These are phyloP conservation scores for Silurus aristotelis DNA, from an alignment of 2,797 vertebrate genomes.

Conservation along the genomic window DNA sequence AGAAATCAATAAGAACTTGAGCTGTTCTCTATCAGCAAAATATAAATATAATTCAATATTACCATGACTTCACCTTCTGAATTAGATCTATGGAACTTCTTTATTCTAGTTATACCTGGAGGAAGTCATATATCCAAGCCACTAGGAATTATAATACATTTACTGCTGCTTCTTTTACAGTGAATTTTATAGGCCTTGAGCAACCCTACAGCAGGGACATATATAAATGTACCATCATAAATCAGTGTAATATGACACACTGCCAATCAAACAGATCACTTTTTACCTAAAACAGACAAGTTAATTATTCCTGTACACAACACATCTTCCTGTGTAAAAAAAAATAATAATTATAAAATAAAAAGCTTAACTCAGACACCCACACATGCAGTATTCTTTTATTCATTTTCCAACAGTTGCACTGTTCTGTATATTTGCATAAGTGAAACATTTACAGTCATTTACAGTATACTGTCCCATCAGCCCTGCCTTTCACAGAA, in stretches of 20 bases:
- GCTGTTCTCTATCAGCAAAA: background rate
- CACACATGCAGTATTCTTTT: background rate
- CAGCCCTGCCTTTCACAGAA: conserved; percentile 32
- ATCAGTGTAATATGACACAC: conserved; percentile 47
- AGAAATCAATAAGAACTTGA: conserved; percentile 9
- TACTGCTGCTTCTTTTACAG: conserved; percentile 49
- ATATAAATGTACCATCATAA: conserved; percentile 42
- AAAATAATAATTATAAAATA: background rate
- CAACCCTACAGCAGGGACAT: conserved; percentile 52
- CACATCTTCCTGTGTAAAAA: conserved; percentile 12
- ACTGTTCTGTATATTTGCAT: conserved; percentile 7
- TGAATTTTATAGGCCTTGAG: conserved; percentile 53
- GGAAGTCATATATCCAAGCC: conserved; percentile 26
- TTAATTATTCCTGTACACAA: background rate
- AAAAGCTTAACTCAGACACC: background rate
- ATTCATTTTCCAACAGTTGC: background rate
- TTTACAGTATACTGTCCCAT: conserved; percentile 27
- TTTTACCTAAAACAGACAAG: background rate
- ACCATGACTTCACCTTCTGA: background rate
- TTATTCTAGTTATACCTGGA: background rate
- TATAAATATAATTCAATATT: conserved; percentile 4
- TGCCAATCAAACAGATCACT: conserved; percentile 48
- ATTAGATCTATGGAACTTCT: background rate
- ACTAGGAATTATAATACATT: conserved; percentile 39
- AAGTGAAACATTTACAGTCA: conserved; percentile 36